Evolutionary conservation across 2,113 vertebrate species (phyloP).

Genomic region (Anthoscopus minutus): DNA sequence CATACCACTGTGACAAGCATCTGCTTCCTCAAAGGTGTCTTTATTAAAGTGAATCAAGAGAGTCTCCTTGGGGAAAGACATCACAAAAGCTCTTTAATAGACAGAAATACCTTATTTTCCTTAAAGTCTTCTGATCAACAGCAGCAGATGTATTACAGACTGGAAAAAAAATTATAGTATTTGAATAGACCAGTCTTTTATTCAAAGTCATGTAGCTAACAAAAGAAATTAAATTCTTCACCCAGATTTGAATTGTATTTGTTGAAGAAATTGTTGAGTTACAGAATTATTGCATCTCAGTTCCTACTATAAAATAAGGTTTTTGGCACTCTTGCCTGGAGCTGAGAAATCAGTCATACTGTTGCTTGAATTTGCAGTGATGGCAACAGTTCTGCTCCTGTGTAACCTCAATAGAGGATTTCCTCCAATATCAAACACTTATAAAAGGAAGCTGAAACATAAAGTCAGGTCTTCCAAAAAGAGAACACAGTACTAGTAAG

Average conservation of each 20-base stretch:
- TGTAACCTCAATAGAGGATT: neutral
- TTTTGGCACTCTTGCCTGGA: neutral
- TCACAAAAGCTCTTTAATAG: neutral
- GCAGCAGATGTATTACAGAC: neutral
- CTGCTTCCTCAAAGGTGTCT: conserved; percentile 17
- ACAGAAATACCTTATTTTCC: neutral
- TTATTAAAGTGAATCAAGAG: conserved; percentile 1
- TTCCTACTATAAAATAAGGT: neutral
- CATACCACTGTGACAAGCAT: conserved; percentile 11
- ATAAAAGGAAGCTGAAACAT: neutral
- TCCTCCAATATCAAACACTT: neutral
- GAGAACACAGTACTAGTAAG: neutral
- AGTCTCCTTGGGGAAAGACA: neutral
- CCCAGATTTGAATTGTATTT: neutral
- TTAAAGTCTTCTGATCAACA: neutral
- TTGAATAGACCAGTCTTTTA: neutral
- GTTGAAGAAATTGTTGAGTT: neutral
- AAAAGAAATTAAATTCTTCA: neutral
- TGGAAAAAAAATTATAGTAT: neutral
- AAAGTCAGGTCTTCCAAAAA: neutral
- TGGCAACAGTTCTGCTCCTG: neutral
- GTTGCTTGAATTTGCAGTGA: neutral
- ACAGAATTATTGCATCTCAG: neutral
- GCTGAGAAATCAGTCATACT: neutral
- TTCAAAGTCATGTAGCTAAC: neutral